Percentiles rank a stretch among this genome's conserved stretches.
Conservation (phyloP, 1,140 invertebrate genomes). For the Meloidogyne exigua region DNA sequence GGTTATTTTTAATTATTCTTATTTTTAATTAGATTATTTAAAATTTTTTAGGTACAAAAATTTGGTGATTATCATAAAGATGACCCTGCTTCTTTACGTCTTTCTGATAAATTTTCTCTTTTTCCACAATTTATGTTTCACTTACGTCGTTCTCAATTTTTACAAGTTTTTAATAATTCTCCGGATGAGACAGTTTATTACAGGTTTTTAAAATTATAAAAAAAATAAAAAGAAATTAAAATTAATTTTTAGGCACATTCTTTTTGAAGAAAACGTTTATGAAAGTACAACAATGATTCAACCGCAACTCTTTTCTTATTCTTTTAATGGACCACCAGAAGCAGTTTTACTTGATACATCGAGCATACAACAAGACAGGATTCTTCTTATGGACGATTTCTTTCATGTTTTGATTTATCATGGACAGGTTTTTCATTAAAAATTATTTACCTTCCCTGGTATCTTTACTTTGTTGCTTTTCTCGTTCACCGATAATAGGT, state of each 20-base stretch:
- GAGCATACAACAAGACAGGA: constrained; percentile 92
- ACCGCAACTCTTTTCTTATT: constrained; percentile 95
- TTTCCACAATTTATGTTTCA: constrained; percentile 99
- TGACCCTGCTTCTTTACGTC: constrained; percentile 89
- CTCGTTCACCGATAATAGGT: no score
- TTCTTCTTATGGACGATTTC: constrained; percentile 98
- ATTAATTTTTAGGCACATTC: constrained; percentile 75
- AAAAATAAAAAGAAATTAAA: not conserved
- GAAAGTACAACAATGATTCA: constrained; percentile 99
- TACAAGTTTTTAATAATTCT: constrained; percentile 99
- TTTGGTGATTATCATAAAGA: constrained; percentile 98
- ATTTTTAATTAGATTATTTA: not conserved
- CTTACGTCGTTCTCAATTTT: constrained; percentile 91
- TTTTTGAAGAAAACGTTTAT: constrained; percentile 92
- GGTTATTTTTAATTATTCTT: constrained; percentile 67
- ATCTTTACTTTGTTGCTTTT: not conserved
- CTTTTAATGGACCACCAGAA: constrained; percentile 93
- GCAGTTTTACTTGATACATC: constrained; percentile 94
- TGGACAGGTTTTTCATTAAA: constrained; percentile 72
- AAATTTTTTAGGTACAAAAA: constrained; percentile 82
- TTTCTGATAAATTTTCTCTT: constrained; percentile 91
- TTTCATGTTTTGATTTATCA: constrained; percentile 99
- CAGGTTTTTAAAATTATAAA: constrained; percentile 69
- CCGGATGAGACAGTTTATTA: constrained; percentile 99
- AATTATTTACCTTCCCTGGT: not conserved